These are phyloP conservation scores for Calyptommatus sinebrachiatus DNA, from an alignment of 2,113 vertebrate genomes.

Conservation along the genomic window DNA sequence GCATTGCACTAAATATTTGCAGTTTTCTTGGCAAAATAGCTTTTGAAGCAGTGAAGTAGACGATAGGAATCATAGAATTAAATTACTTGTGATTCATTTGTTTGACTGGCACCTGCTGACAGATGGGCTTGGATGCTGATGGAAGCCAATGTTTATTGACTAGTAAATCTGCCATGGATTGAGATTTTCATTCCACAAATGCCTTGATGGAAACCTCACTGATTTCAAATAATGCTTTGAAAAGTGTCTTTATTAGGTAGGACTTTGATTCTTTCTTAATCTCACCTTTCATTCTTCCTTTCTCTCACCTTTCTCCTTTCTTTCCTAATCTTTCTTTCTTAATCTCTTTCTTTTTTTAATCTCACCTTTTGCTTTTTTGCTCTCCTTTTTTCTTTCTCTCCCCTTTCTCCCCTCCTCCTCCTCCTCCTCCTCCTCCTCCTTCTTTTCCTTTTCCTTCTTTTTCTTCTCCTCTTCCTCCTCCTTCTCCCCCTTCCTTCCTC, in stretches of 20 bases:
- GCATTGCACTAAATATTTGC: not conserved
- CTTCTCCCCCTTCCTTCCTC: too few relatives aligned
- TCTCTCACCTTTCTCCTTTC: not conserved
- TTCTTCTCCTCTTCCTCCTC: too few relatives aligned
- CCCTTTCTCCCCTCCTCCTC: too few relatives aligned
- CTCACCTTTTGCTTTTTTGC: too few relatives aligned
- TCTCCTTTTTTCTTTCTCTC: too few relatives aligned
- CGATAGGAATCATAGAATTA: not conserved
- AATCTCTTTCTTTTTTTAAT: too few relatives aligned
- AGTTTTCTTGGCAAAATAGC: not conserved
- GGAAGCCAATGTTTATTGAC: not conserved
- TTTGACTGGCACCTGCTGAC: not conserved
- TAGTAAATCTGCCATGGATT: not conserved
- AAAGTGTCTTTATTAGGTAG: not conserved
- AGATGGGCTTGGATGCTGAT: not conserved
- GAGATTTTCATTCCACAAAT: not conserved
- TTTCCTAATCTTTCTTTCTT: conserved; percentile 12
- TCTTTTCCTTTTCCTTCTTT: too few relatives aligned
- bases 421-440: too few relatives aligned
- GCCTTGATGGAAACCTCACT: conserved; percentile 3
- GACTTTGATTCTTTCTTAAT: conserved; percentile 4
- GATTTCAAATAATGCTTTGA: not conserved
- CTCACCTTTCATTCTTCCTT: conserved; percentile 27
- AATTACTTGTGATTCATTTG: conserved; percentile 10
- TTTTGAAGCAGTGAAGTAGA: not conserved